These are phyloP conservation scores for Acromyrmex echinatior DNA, from an alignment of 1,140 invertebrate genomes.

Conservation along the genomic window DNA sequence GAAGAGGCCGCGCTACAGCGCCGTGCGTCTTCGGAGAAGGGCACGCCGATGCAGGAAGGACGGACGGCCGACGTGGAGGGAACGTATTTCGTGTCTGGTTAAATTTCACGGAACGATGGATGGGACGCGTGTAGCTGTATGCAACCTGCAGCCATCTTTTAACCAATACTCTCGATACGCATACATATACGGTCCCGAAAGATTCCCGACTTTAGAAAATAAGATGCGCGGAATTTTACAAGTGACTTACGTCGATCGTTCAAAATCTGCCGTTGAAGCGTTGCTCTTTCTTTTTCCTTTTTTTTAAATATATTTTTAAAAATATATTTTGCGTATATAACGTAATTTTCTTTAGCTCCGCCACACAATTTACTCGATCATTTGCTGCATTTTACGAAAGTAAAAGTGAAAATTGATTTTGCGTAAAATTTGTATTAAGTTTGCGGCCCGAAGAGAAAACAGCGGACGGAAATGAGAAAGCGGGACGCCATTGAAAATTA, in stretches of 20 bases:
- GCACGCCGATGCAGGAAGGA: conserved; percentile 46
- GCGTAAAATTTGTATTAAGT: conserved; percentile 38
- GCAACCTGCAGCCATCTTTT: conserved; percentile 55
- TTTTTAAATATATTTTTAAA: not conserved
- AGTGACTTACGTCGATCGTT: conserved; percentile 57
- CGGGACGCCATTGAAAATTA: conserved; percentile 56
- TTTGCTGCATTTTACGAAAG: conserved; percentile 1
- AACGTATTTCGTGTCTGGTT: conserved; percentile 65
- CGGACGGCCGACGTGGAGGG: conserved; percentile 58
- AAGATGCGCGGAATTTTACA: conserved; percentile 53
- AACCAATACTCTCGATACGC: conserved; percentile 46
- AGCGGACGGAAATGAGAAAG: conserved; percentile 34
- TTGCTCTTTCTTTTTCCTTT: not conserved
- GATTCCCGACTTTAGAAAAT: conserved; percentile 52
- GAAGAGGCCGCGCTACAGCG: conserved; percentile 33
- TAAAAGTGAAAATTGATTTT: conserved; percentile 16
- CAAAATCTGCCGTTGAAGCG: conserved; percentile 20
- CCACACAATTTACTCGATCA: not conserved
- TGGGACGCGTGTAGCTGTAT: conserved; percentile 38
- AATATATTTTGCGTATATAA: not conserved
- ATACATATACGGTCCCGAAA: conserved; percentile 18
- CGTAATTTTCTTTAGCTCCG: not conserved
- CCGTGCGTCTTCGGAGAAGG: conserved; percentile 44
- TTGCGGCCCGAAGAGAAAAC: conserved; percentile 13
- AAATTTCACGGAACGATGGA: conserved; percentile 68